Evolutionary conservation across 2,113 vertebrate species (phyloP), one percentile per base, ranked within the genome.

Genomic region (Isurus oxyrinchus): DNA sequence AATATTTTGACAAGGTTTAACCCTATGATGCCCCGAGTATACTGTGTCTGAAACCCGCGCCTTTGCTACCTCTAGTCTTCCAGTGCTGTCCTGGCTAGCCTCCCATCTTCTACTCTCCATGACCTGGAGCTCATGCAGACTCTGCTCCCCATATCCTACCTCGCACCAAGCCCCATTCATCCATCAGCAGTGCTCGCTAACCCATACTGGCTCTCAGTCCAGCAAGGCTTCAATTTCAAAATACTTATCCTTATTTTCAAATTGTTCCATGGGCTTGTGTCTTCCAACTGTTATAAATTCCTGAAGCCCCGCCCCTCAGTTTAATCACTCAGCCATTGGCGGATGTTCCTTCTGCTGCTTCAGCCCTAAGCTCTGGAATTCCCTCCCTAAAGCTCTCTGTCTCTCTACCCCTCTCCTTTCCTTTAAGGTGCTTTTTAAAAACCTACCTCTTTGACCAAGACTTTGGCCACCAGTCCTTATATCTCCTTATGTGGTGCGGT

Each of bases 1-100:
- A 91, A n/a, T 91, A 55, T 91, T 91, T 91, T 91, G 88, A 35
- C 88, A 91, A 59, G 14, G 55, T 35, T 91, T 57, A 91, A 91
- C 88, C 61, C 88, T 5, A 57, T n/a, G 8, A 31, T 57, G 27
- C 44, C 55, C 88, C 16, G 55, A 59, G 57, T 91, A 5, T 57
- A 31, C 55, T n/a, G 53, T 35, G 27, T 61, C 31, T 91, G 27
- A 31, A 90, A 57, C 59, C 44, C 84, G 53, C 23, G 3, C 13
- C 55, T 59, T 90, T 55, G 25, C 27, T 35, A 35, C 27, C 87
- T 31, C 44, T 25, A 10, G 19, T 7, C 55, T 90, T 90, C 53
- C 87, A 90, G 27, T 57, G 10, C 55, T 13, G 0, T 55, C 44
- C 53, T 59, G 11, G 4, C 53, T 3, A 31, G 27, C 27, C 49